These are phyloP conservation scores for Eristalis intricaria DNA, from an alignment of 2,888 invertebrate species.

Conservation along the genomic window DNA sequence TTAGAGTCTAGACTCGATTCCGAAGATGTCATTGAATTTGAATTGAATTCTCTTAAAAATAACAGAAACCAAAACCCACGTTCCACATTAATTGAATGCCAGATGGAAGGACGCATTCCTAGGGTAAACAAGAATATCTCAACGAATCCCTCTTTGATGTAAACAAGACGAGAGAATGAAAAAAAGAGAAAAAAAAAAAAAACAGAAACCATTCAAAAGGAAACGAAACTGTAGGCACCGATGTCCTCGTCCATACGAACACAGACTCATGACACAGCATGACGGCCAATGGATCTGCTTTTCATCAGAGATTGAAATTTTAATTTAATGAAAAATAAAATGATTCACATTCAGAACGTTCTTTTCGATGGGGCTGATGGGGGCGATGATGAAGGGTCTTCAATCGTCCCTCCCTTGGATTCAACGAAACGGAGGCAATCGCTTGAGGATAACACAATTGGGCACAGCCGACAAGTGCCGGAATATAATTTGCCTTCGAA, in stretches of 20 bases:
- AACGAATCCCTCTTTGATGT: not conserved
- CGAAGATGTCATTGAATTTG: not conserved
- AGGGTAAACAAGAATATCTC: not conserved
- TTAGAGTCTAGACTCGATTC: too few relatives aligned
- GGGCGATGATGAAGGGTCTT: not conserved
- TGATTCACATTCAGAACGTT: not conserved
- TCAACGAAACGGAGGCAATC: not conserved
- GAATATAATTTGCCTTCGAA: not conserved
- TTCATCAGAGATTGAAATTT: not conserved
- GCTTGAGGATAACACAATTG: not conserved
- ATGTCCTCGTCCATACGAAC: not conserved
- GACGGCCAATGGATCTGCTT: not conserved
- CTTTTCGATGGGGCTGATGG: too few relatives aligned
- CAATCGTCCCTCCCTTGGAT: not conserved
- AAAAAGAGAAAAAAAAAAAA: not conserved
- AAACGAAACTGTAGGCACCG: not conserved
- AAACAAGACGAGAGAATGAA: not conserved
- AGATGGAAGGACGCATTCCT: not conserved
- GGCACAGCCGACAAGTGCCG: not conserved
- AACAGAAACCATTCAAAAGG: not conserved
- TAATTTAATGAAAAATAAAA: not conserved
- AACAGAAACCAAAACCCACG: not conserved
- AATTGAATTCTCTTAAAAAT: not conserved
- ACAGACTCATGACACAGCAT: not conserved
- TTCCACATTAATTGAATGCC: not conserved